A percentile compares a stretch with the other conserved stretches of the same genome.
Conservation (phyloP, 1,140 invertebrate genomes). For the Drosophila jambulina region DNA sequence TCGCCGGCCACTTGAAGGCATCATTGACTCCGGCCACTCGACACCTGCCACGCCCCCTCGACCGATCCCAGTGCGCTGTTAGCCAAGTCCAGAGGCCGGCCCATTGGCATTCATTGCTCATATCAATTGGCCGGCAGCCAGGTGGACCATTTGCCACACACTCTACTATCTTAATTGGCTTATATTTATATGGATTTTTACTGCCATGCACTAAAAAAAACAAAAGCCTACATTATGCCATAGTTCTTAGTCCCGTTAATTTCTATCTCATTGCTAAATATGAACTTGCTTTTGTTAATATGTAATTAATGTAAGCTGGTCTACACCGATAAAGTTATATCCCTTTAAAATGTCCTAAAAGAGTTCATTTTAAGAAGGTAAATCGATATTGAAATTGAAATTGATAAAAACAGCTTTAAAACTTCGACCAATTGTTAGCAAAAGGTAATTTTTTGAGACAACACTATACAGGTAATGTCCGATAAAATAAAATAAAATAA, state of each 20-base stretch:
- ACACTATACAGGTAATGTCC: not conserved
- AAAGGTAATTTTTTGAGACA: not conserved
- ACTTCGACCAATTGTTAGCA: not conserved
- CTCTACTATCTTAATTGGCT: conserved; percentile 51
- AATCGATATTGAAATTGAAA: too few relatives aligned
- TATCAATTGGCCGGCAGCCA: conserved; percentile 45
- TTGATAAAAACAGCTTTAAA: not conserved
- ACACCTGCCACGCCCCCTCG: conserved; percentile 15
- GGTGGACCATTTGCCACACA: not conserved
- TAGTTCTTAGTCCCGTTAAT: too few relatives aligned
- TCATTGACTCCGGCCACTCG: conserved; percentile 18
- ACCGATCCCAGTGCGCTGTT: not conserved
- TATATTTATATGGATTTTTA: conserved; percentile 45
- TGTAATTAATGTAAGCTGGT: not conserved
- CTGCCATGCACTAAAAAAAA: conserved; percentile 12
- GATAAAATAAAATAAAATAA: not conserved
- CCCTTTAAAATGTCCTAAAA: too few relatives aligned
- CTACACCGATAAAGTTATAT: too few relatives aligned
- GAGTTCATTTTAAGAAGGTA: too few relatives aligned
- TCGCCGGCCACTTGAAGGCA: conserved; percentile 30
- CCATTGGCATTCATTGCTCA: conserved; percentile 48
- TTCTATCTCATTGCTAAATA: not conserved
- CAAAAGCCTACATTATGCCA: too few relatives aligned
- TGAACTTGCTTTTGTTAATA: not conserved
- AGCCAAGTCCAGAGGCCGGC: not conserved